Evolutionary conservation across 2,797 vertebrate genomes (phyloP), one percentile per base, ranked within the genome.

Genomic region (Sebastiscus tertius): DNA sequence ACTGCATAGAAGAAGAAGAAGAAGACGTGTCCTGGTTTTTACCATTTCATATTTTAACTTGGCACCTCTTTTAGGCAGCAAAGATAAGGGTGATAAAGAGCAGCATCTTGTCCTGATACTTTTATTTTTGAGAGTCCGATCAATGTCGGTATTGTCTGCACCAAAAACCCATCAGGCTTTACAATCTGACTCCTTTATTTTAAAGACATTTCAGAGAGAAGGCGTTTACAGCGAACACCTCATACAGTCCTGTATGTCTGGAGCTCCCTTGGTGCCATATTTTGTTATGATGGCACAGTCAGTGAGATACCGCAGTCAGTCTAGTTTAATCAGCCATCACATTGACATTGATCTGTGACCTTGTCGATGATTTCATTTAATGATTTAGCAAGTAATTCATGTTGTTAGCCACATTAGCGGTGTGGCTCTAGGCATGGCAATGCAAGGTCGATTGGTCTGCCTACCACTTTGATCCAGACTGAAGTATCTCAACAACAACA

Each of bases 11-110:
- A 61, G 63, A 74, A 34, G 72, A 69, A 29, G 39, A 79, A 36
- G 63, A 74, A 31, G 34, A 46, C 12, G 71, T 77, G 73, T 64
- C 83, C 89, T 86, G 81, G 14, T 87, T 88, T 77, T 62, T 39
- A 75, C 4, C 3, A 36, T 59, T 72, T 64, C 14, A 20, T 29
- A 63, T 18, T 84, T 34, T 33, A 64, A 63, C 56, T 42, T n/a
- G 20, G 12, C 52, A 9, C 27, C 8, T n/a, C 10, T 64, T 34
- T 66, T 14, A 18, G 58, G 29, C 46, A 12, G 59, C 16, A 7
- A 12, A 80, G 22, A 75, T 18, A 6, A 46, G 16, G 59, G 6
- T 20, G 42, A 64, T 20, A 11, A 78, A 36, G 6, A 52, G 55
- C 18, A 61, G 34, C 63, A 14, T 29, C 5, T 52, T 24, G 24